Percentiles rank a stretch among this genome's conserved stretches.
phyloP scores from a whole-genome alignment of 2,888 invertebrate species.

The Reticulitermes lucifugus region DNA sequence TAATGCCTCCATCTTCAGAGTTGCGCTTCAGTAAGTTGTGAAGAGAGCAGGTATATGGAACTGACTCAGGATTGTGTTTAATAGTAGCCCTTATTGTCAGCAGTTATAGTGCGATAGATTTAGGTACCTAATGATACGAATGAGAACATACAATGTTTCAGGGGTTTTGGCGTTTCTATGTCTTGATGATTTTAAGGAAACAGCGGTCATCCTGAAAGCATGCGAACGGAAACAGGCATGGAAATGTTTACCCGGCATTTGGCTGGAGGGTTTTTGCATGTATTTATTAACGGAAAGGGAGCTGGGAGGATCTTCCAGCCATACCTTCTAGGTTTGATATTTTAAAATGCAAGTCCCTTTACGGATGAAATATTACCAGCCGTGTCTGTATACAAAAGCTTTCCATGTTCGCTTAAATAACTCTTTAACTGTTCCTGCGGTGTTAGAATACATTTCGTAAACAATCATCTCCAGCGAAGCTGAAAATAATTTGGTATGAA shows the following conservation, averaged over 20 bases:
- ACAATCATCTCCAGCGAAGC: slow-evolving; percentile 27
- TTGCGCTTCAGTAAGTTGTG: no score
- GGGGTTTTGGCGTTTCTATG: no score
- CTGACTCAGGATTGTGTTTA: no score
- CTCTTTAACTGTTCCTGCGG: slow-evolving; percentile 3
- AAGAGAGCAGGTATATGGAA: no score
- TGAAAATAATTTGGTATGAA: neutral
- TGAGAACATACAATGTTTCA: no score
- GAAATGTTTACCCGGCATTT: slow-evolving; percentile 6
- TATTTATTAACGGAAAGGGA: slow-evolving; percentile 11
- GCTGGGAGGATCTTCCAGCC: neutral
- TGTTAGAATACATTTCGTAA: neutral
- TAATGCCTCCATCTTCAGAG: no score
- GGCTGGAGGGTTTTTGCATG: slow-evolving; percentile 9
- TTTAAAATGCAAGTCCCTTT: slow-evolving; percentile 4
- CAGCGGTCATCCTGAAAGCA: neutral
- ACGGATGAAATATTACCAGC: slow-evolving; percentile 14
- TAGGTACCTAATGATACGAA: no score
- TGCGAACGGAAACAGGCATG: neutral
- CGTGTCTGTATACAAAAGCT: neutral
- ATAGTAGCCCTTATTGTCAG: no score
- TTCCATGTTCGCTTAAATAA: neutral
- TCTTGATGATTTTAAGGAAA: neutral
- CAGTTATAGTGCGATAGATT: no score
- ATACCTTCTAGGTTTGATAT: neutral